Evolutionary conservation across 2,888 invertebrate species (phyloP), one percentile per base, ranked within the genome.

Genomic region (Amphipyra tragopoginis): DNA sequence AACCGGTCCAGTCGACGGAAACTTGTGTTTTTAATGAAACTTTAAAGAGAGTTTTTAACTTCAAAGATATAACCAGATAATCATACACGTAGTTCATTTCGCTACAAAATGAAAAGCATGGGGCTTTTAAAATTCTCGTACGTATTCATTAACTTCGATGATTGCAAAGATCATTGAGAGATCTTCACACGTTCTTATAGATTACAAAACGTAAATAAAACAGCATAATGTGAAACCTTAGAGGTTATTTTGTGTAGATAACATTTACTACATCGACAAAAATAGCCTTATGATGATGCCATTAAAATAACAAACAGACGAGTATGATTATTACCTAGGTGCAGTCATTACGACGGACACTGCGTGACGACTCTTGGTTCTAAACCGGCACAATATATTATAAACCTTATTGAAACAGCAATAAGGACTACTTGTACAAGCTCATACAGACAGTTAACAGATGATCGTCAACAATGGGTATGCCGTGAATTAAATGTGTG

Each of bases 241-340:
- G 60, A 79, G 65, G 78, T 73, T 65, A 65, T 63, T 62, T 34
- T 58, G 55, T 54, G 54, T 36, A 54, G 48, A 75, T 62, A 80
- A 69, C 39, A 66, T 39, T 74, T 65, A 78, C 69, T 56, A 65
- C 82, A 84, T 82, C 82, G 84, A 83, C 82, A 54, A 79, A 86
- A 86, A 87, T 86, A 86, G 77, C 78, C 65, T 72, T 73, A 59
- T 71, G 66, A 79, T 86, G 81, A 84, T 83, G 83, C 76, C 78
- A 84, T 79, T 80, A 72, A 72, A 75, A 79, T 72, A 82, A 79
- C 72, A 80, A 77, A 76, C 70, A 73, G 36, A 61, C 60, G 58
- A 70, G 69, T 58, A 47, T 69, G 66, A 76, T 76, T 76, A 71
- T 77, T 73, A 70, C 73, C 70, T 77, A 77, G 74, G 73, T 73